phyloP scores from a whole-genome alignment of 2,888 invertebrate genomes.

The Notodonta ziczac region DNA sequence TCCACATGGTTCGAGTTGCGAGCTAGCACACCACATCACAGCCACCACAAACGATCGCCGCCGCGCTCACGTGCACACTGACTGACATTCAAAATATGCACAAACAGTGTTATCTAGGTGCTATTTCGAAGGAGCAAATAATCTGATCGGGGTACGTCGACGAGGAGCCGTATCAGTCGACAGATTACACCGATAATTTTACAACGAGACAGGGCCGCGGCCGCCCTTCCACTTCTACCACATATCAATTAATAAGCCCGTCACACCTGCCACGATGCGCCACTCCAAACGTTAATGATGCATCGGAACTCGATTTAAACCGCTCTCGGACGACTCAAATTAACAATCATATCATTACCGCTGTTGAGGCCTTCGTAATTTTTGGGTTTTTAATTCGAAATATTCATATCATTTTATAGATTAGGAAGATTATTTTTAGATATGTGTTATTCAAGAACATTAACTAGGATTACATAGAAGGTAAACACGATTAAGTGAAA shows the following conservation, averaged over 20 bases:
- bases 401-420: too few species aligned
- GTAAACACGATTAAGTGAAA: too few species aligned
- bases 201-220: conserved; percentile 14
- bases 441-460: too few species aligned
- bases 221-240: conserved; percentile 29
- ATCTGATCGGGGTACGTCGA: conserved; percentile 43
- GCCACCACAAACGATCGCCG: conserved; percentile 33
- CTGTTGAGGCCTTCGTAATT: too few species aligned
- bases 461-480: too few species aligned
- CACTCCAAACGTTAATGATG: conserved; percentile 9
- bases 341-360: background rate
- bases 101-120: conserved; percentile 56
- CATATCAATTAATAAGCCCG: conserved; percentile 33
- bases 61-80: conserved; percentile 43
- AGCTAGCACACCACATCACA: conserved; percentile 36
- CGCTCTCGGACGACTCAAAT: conserved; percentile 9
- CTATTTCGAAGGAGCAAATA: conserved; percentile 56
- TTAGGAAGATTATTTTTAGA: too few species aligned
- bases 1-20: conserved; percentile 59
- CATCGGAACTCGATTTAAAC: conserved; percentile 22
- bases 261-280: conserved; percentile 18
- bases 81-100: conserved; percentile 49
- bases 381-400: too few species aligned
- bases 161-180: conserved; percentile 47
- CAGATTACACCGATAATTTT: conserved; percentile 35